Evolutionary conservation across 2,888 invertebrate genomes (phyloP), one percentile per base, ranked within the genome.

Genomic region (Microplitis deprimator): DNA sequence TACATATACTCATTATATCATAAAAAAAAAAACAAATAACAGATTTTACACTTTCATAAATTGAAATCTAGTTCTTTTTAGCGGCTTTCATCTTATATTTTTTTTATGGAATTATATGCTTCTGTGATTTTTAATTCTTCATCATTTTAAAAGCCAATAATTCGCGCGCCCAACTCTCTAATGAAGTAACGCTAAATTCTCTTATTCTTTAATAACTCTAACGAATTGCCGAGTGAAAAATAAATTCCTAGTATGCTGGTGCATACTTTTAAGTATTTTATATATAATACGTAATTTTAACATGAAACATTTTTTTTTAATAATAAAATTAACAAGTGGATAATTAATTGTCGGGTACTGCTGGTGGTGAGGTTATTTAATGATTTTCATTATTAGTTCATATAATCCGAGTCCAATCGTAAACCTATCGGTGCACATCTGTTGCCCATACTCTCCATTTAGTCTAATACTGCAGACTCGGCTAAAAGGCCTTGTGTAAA

Each of bases 351-450:
- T 81, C 76, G 79, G 80, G 81, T 79, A 82, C 84, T 83, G 80
- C 84, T 81, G 85, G 85, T 84, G 13, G 85, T 84, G 83, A 80
- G 85, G 82, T 88, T 88, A 88, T 88, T 88, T 88, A 87, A 88
- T 87, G 88, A 88, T 88, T 88, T 88, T 86, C 88, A 86, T 88
- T 88, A 88, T 88, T 88, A 87, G 87, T 81, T 80, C 75, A 77
- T 65, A 20, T 62, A 72, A 40, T 68, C 69, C 40, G 73, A 64
- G 73, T 79, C 77, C 79, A 81, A 82, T 82, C 86, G 85, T 88
- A 88, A 88, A 88, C 83, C 88, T 87, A 87, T 88, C 87, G 80
- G 75, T 78, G 84, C 85, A 86, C 88, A 88, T 88, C 88, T 88
- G 88, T 88, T 88, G 86, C 88, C 87, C 80, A 79, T 87, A 85